These are phyloP conservation scores for Zootoca vivipara DNA, from an alignment of 2,113 vertebrate species.

Conservation along the genomic window DNA sequence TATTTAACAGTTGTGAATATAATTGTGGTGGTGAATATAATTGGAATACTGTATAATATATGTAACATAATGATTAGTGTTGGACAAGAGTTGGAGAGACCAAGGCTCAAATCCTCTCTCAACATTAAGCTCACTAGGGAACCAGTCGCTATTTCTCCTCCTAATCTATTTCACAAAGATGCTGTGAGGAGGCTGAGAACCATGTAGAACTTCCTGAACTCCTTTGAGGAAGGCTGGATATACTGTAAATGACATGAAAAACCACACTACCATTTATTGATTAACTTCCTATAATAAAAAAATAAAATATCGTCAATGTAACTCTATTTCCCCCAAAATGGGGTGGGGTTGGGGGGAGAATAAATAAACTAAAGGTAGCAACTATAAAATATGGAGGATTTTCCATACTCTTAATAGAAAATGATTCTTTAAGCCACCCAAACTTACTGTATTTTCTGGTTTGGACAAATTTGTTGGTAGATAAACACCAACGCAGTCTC, in stretches of 20 bases:
- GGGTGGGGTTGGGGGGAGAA: background rate
- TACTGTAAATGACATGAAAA: background rate
- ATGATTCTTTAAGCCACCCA: slow-evolving; percentile 37
- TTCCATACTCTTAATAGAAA: slow-evolving; percentile 49
- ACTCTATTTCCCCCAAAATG: background rate
- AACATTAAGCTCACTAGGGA: background rate
- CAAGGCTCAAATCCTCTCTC: background rate
- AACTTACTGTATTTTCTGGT: slow-evolving; percentile 51
- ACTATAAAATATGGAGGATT: background rate
- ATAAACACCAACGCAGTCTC: slow-evolving; percentile 68
- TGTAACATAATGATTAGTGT: background rate
- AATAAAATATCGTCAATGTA: background rate
- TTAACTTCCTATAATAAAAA: background rate
- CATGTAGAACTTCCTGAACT: background rate
- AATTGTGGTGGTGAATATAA: background rate
- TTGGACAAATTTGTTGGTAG: slow-evolving; percentile 71
- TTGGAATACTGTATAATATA: background rate
- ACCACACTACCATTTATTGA: background rate
- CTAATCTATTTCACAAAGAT: background rate
- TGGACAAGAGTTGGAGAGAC: background rate
- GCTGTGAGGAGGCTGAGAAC: background rate
- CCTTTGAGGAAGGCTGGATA: background rate
- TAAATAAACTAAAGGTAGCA: background rate
- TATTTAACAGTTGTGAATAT: background rate
- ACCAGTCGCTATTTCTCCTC: background rate